A percentile compares a stretch with the other conserved stretches of the same genome.
Evolutionary conservation across 1,140 invertebrate species (phyloP).

Genomic region (Wiebesia pumilae): DNA sequence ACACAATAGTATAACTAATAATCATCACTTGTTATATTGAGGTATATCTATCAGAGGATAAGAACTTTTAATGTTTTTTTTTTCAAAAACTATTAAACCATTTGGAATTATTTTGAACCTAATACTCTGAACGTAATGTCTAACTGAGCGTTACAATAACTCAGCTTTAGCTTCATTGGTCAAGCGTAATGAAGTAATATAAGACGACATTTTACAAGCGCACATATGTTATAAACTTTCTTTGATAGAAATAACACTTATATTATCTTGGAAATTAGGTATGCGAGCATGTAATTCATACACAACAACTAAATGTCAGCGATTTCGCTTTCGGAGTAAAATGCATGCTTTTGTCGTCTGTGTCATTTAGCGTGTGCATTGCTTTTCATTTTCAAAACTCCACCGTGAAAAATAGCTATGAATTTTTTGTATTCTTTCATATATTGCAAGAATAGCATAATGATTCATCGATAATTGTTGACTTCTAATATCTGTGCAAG

Average conservation of each 20-base stretch:
- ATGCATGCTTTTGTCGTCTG: conserved; percentile 14
- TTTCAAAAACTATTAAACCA: not conserved
- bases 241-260: conserved; percentile 2
- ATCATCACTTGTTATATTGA: no score
- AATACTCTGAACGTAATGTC: not conserved
- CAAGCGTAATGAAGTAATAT: not conserved
- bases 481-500: not conserved
- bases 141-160: not conserved
- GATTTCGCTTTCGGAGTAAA: conserved; percentile 42
- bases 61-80: not conserved
- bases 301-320: not conserved
- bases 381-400: conserved; percentile 38
- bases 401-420: not conserved
- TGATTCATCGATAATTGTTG: not conserved
- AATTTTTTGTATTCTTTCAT: not conserved
- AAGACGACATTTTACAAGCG: conserved; percentile 8
- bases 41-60: no score
- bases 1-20: no score
- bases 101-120: not conserved
- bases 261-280: not conserved
- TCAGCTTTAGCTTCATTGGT: not conserved
- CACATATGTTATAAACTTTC: not conserved
- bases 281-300: not conserved
- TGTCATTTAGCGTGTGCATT: not conserved
- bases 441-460: not conserved